Evolutionary conservation across 2,113 vertebrate genomes (phyloP), one percentile per base, ranked within the genome.

Genomic region (Suricata suricatta): DNA sequence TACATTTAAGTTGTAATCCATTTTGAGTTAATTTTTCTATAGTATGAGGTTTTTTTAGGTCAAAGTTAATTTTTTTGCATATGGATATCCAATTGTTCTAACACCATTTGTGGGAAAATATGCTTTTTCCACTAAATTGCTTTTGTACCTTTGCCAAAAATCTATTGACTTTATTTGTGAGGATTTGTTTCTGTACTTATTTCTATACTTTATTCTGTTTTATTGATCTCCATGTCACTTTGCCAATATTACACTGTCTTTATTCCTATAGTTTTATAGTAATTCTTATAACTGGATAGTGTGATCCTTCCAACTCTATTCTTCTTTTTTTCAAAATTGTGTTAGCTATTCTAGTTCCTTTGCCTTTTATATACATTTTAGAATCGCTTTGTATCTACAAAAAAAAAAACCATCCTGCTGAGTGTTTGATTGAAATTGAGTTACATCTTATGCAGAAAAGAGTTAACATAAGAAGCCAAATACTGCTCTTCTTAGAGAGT

Each of bases 191-290:
- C 44, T 93, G 5, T 71, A 80, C n/a, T 80, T 79, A 47, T 47
- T 47, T 47, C 25, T 63, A 33, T 81, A 47, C 38, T 90, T 21
- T 82, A 79, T 69, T 71, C 60, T 95, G 6, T 93, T 90, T 60
- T 80, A 79, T 41, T 90, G 44, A 79, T 71, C 6, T 68, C 50
- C 52, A 15, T 85, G 52, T 85, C n/a, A 31, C 21, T 93, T 85
- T 68, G 80, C 50, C 63, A 90, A 13, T 79, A 90, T 90, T n/a
- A 71, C 15, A 69, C 25, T 79, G 29, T 74, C 64, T 92, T 86
- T 92, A 96, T 74, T 88, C 84, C 69, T 96, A 1, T 83, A 77
- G 23, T 76, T 93, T 84, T 93, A 85, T 71, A 85, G 50, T 93
- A 74, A 64, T 35, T 71, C 60, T 93, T 66, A 93, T 86, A 96